Base-by-base conservation (phyloP, 2,797 vertebrate species). In the Alcedo atthis region DNA sequence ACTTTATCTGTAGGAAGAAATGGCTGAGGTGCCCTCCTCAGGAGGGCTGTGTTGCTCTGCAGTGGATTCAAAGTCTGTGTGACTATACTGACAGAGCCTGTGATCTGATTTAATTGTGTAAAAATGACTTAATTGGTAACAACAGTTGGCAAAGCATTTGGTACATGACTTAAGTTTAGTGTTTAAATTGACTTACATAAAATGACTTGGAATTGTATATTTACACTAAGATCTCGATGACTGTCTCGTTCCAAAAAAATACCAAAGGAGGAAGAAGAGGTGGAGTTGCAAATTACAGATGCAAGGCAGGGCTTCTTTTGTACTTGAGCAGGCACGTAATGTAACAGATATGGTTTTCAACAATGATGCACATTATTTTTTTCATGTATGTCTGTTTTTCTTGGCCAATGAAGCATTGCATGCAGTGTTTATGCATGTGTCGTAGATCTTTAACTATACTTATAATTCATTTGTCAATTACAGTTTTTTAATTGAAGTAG, bases 401-500 rank as follows among this genome's bases (percentile, higher is more conserved):
- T 86, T 81, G 70, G 28, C 70, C 87, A 53, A 45, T 79, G 70
- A 90, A 81, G 51, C 16, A 16, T 81, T 54, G 43, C 32, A 71
- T 81, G 24, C 45, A 43, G 8, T 53, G 35, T 80, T 90, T 81
- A 25, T n/a, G 4, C 71, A 25, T 35, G 8, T 45, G 37, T 87
- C 61, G 30, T 28, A 85, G 68, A 58, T 57, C 48, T 85, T 12
- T 49, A 87, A 35, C 45, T 71, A 17, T 28, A 35, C 33, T 53
- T 75, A 26, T 0, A 40, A 49, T 49, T 83, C 0, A 42, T 89
- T 94, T 69, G 9, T 69, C 37, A 79, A 3, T 51, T 90, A 17
- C 55, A 12, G 70, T 89, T 92, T 6, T 76, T 57, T 51, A 68
- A 53, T 35, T 73, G 12, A 81, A 92, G 25, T 30, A 69, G 55